Conservation (phyloP, 2,113 vertebrate species). For the Andinoacara biseriatus region DNA sequence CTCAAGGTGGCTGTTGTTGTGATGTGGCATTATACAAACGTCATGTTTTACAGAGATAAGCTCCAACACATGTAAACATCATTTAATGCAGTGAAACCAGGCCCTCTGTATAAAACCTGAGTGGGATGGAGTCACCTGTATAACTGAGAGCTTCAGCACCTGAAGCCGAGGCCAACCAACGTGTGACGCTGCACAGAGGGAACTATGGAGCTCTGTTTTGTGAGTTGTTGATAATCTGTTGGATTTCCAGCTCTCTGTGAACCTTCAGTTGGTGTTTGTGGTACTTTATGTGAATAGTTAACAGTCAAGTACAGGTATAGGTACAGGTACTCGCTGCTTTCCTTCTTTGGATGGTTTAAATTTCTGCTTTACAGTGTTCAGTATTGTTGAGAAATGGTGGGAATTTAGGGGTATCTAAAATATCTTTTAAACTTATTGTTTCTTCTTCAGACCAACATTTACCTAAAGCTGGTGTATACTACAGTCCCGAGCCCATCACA, state of each 20-base stretch:
- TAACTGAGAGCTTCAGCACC: background rate
- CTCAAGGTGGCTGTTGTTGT: no score
- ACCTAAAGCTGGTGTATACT: background rate
- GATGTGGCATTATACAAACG: rapidly evolving
- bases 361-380: background rate
- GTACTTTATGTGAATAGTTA: background rate
- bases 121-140: background rate
- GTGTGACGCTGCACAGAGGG: background rate
- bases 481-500: background rate
- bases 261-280: background rate
- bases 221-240: background rate
- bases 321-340: background rate
- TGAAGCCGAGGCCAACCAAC: rapidly evolving
- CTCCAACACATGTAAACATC: background rate
- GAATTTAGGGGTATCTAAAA: background rate
- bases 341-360: background rate
- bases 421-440: background rate
- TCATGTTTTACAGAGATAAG: background rate
- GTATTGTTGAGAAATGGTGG: background rate
- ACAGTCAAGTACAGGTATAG: background rate
- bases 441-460: background rate
- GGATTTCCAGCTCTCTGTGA: background rate
- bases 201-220: rapidly evolving
- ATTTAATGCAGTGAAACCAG: background rate
- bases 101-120: background rate